Conservation (phyloP, 2,113 vertebrate genomes). For the Diphyllodes magnificus region DNA sequence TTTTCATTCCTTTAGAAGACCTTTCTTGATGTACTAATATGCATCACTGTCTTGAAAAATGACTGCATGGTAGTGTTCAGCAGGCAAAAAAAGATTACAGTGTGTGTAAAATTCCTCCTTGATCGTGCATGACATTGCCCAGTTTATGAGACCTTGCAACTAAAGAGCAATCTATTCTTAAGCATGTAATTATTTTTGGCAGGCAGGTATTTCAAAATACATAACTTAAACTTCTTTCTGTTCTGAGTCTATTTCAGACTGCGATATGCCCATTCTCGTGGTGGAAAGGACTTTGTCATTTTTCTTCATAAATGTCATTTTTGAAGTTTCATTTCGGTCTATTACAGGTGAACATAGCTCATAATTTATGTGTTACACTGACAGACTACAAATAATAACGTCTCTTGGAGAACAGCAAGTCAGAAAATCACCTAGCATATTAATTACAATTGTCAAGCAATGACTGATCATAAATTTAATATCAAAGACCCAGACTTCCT, state of each 20-base stretch:
- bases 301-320: constrained; percentile 67
- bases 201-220: neutral
- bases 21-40: neutral
- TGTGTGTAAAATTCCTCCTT: constrained; percentile 1
- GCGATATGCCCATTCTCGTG: neutral
- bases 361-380: constrained; percentile 53
- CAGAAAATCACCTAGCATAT: constrained; percentile 30
- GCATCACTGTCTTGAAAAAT: neutral
- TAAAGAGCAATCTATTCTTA: constrained; percentile 10
- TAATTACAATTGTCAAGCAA: constrained; percentile 49
- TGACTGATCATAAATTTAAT: constrained; percentile 48
- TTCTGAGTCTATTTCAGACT: neutral
- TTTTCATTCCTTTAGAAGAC: neutral
- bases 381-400: constrained; percentile 48
- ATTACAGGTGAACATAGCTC: constrained; percentile 32
- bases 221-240: neutral
- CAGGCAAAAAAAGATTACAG: neutral
- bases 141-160: neutral
- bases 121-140: neutral
- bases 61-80: neutral
- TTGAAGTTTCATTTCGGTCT: constrained; percentile 55
- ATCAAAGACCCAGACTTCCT: constrained; percentile 25
- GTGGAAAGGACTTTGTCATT: constrained; percentile 38
- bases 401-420: constrained; percentile 46
- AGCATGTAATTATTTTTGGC: neutral